Evolutionary conservation across 2,113 vertebrate genomes (phyloP), one percentile per base, ranked within the genome.

Genomic region (Festucalex cinctus): DNA sequence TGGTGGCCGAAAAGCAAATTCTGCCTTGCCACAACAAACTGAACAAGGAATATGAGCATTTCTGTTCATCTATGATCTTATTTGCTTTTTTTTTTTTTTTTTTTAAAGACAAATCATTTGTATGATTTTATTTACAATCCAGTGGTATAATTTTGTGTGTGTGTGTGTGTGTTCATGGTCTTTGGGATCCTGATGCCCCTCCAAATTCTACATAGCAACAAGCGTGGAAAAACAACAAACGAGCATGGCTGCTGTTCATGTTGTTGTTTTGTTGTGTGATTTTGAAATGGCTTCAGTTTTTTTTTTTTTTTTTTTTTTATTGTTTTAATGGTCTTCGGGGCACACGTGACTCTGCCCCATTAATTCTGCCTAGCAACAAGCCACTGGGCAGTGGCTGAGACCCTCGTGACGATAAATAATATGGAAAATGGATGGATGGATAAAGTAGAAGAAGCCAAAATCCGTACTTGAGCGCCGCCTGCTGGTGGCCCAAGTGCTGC

Each of bases 401-500:
- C n/a, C 6, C 8, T 32, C 4, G 28, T 32, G 35, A 35, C 4
- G n/a, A 53, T 12, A 53, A 1, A 1, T 3, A 1, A 41, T 0
- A 41, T 13, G 12, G 13, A 28, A 12, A 24, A 24, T 20, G 26
- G 10, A 56, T 20, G 14, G 1, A 53, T 51, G 7, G 10, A n/a
- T 9, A n/a, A 17, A 13, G 1, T 10, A 35, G 5, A 26, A 24
- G 22, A 26, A 16, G 13, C 32, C 7, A n/a, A n/a, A n/a, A 68
- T 24, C 9, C 94, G n/a, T 95, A 98, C 97, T 95, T 95, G 79
- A 93, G 86, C 0, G 92, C 88, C 78, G 93, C 93, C n/a, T 94
- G 78, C 88, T 94, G 95, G 89, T 95, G 98, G 90, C 86, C 96
- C 92, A 93, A 98, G 88, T 94, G 94, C 67, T 95, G 96, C 84